Base-by-base conservation (phyloP, 2,113 vertebrate species). In the Pangasianodon hypophthalmus region DNA sequence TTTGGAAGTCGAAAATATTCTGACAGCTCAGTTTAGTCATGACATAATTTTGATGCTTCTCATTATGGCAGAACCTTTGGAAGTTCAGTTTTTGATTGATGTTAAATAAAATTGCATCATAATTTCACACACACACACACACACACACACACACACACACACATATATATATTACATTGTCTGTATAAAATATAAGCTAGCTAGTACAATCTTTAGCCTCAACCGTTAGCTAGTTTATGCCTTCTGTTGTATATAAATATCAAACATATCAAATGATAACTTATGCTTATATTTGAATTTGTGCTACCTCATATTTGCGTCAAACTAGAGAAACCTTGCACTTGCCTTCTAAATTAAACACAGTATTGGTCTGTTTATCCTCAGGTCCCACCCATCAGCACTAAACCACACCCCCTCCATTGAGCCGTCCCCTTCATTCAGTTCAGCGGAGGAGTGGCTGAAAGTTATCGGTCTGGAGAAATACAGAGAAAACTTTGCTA, bases 361-460 rank as follows among this genome's bases (percentile, higher is more conserved):
- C 13, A 44, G 75, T 50, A 24, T 24, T 50, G 41, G 60, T 69
- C n/a, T 32, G 41, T 86, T 89, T 14, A 9, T 46, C 73, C 52
- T 48, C 67, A 92, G 91, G 87, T 71, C 90, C 10, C 91, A 86
- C 26, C 79, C 88, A 21, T 83, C 87, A 26, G 60, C 46, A 32
- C 50, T 91, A 54, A 83, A 88, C 90, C 92, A 88, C 48, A 58
- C 85, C 62, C 87, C 80, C 16, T 62, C 89, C 1, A 82, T 52
- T 58, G 84, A 85, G 64, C 87, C 84, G 16, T 62, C 88, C 56
- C 88, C 87, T 26, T 88, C 85, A 1, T 60, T 90, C n/a, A 62
- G 41, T 85, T 90, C 92, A 44, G 90, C 90, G 18, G 92, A 90
- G 0, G 92, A 91, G 41, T 92, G 92, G 92, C 89, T 92, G 80